Conservation (phyloP, 2,888 invertebrate genomes). For the Acanthosepion esculentum region DNA sequence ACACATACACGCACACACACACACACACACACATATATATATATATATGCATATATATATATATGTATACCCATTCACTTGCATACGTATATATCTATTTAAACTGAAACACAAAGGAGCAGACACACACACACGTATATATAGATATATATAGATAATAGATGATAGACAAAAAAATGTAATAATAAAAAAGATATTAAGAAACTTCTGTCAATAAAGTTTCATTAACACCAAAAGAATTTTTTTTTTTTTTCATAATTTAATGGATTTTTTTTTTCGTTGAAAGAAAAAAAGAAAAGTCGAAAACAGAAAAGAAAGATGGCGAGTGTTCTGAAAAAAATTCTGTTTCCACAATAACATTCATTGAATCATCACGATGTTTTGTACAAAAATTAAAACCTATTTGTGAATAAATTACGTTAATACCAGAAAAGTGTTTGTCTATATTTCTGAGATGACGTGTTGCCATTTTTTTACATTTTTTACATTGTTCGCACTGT, state of each 20-base stretch:
- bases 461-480: too few species aligned
- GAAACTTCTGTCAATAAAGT: background rate
- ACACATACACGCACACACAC: background rate
- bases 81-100: background rate
- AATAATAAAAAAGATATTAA: background rate
- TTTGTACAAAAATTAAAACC: background rate
- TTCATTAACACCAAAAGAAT: background rate
- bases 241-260: background rate
- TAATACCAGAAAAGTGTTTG: background rate
- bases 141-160: background rate
- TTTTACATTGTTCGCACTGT: too few species aligned
- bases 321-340: background rate
- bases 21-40: background rate
- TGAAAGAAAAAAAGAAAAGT: background rate
- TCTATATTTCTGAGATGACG: too few species aligned
- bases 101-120: background rate
- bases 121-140: background rate
- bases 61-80: background rate
- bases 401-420: background rate
- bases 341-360: background rate
- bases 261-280: background rate
- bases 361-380: background rate
- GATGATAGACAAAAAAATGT: too few species aligned
- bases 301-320: background rate
- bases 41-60: background rate